Conservation (phyloP, 2,797 vertebrate genomes). For the Poecile montanus region DNA sequence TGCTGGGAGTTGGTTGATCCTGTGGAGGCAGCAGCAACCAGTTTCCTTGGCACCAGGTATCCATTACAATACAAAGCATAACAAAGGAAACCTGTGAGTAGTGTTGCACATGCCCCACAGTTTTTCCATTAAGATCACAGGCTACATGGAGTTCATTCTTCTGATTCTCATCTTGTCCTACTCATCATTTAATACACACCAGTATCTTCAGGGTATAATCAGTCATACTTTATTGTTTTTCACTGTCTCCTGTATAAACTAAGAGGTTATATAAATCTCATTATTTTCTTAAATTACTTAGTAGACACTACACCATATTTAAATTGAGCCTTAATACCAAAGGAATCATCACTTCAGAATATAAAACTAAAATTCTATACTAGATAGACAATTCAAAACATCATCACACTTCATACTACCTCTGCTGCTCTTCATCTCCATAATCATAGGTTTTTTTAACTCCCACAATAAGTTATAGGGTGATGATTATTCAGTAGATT, state of each 20-base stretch:
- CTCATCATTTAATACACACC: background rate
- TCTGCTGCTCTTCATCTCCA: background rate
- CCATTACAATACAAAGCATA: background rate
- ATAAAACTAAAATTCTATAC: background rate
- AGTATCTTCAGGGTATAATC: background rate
- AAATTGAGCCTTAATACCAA: background rate
- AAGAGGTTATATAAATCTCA: background rate
- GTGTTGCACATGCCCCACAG: background rate
- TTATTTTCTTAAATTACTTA: background rate
- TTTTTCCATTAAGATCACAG: background rate
- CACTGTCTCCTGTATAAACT: background rate
- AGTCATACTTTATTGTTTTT: background rate
- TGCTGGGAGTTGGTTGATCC: background rate
- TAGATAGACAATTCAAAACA: background rate
- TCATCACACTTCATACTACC: background rate
- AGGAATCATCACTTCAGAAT: background rate
- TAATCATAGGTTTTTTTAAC: background rate
- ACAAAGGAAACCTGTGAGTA: background rate
- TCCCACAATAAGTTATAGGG: background rate
- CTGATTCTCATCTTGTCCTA: background rate
- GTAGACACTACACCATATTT: background rate
- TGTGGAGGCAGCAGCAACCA: background rate
- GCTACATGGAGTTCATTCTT: background rate
- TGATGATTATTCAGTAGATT: background rate
- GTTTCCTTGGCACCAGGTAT: background rate